These are phyloP conservation scores for Ophion obscuratus DNA, from an alignment of 2,888 invertebrate species.

Conservation along the genomic window DNA sequence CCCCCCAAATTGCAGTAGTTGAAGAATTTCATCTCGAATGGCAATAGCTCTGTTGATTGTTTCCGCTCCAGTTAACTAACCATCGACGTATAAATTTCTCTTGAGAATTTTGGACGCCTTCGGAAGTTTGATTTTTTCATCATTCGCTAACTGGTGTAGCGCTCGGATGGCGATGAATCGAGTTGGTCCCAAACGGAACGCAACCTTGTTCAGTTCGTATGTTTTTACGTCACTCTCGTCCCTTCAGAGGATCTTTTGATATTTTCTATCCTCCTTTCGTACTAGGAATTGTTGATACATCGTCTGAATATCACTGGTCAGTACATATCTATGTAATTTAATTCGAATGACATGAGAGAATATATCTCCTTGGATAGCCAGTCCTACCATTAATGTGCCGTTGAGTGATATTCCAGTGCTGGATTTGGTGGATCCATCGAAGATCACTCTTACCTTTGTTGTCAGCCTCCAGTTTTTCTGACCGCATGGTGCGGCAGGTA, in stretches of 20 bases:
- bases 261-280: background rate
- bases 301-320: conserved; percentile 5
- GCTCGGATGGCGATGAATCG: background rate
- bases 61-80: conserved; percentile 6
- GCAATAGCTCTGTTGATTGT: background rate
- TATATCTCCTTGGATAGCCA: background rate
- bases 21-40: background rate
- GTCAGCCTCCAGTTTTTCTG: background rate
- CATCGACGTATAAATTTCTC: conserved; percentile 14
- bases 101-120: background rate
- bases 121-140: background rate
- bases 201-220: background rate
- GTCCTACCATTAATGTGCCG: background rate
- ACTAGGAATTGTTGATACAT: conserved; percentile 8
- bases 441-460: conserved; percentile 2
- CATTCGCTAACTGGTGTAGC: background rate
- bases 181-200: no score
- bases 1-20: background rate
- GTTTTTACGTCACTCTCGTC: background rate
- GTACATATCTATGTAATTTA: background rate
- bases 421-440: conserved; percentile 9
- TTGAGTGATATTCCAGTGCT: background rate
- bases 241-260: background rate
- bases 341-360: background rate
- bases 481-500: conserved; percentile 37